Evolutionary conservation across 2,797 vertebrate species (phyloP), one percentile per base, ranked within the genome.

Genomic region (Spinus pinus): DNA sequence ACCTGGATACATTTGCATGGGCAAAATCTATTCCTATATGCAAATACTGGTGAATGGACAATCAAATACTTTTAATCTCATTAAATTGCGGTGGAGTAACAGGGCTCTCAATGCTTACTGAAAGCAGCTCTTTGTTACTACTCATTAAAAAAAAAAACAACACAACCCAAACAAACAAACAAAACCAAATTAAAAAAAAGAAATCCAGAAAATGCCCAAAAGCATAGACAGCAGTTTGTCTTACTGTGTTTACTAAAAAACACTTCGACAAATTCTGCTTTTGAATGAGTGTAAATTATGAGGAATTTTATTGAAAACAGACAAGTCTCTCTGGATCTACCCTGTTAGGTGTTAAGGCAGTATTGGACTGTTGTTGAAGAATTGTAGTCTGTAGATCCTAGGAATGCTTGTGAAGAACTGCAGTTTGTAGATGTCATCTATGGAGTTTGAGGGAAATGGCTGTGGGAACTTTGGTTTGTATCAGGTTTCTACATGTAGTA

Each of bases 381-480:
- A 31, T 22, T 81, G 19, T 12, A 27, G 4, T 90, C 69, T 91
- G 41, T 73, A 77, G 88, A 58, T 57, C 75, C 84, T 61, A 72
- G 30, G 18, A n/a, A 10, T 41, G 30, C 46, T 51, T 47, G 18
- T 60, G n/a, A 70, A 87, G 47, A 82, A 17, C 19, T 88, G 35
- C 10, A 30, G 1, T 93, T 81, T 89, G 37, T 75, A 73, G 87
- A 54, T 61, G 50, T 60, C 62, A 53, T 93, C 88, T 96, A 31
- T 54, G 86, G 88, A 89, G 9, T 81, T 64, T 49, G 31, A 79
- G 37, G 33, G 46, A 62, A 74, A 19, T 49, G 18, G 16, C 65
- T 90, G 39, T 83, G 77, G 77, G 25, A 81, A 9, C 44, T 88
- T 8, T 87, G 80, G 77, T 94, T 95, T 92, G 42, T 95, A 93